These are phyloP conservation scores for Variabilichromis moorii DNA, from an alignment of 2,113 vertebrate species.

Conservation along the genomic window DNA sequence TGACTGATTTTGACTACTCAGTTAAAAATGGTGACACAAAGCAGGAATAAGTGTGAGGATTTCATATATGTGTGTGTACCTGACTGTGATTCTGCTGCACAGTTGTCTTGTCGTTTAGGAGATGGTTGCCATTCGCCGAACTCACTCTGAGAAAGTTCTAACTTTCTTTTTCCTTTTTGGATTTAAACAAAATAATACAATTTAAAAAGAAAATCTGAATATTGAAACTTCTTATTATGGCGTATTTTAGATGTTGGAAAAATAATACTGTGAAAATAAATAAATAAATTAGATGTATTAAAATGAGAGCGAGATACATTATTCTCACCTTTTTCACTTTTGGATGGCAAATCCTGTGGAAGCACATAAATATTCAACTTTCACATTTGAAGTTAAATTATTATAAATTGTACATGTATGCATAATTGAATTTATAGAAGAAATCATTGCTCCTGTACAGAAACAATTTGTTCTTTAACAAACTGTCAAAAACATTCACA, in stretches of 20 bases:
- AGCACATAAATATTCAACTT: neutral
- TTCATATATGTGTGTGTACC: neutral
- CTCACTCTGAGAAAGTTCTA: neutral
- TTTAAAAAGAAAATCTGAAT: no score
- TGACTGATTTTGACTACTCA: no score
- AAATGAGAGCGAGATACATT: neutral
- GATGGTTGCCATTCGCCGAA: accelerated
- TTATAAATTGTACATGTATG: neutral
- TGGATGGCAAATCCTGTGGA: neutral
- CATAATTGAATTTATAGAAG: neutral
- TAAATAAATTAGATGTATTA: no score
- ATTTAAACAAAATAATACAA: neutral
- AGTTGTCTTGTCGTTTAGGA: neutral
- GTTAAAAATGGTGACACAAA: neutral
- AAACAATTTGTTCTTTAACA: no score
- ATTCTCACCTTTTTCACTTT: neutral
- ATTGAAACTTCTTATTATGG: neutral
- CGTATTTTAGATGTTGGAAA: accelerated
- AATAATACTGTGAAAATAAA: neutral
- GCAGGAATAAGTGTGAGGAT: neutral
- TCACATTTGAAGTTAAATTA: accelerated
- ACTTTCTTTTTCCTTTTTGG: neutral
- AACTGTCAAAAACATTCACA: no score
- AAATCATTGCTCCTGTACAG: no score
- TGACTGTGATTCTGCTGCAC: neutral